Base-by-base conservation (phyloP, 2,113 vertebrate species). In the Antidorcas marsupialis region DNA sequence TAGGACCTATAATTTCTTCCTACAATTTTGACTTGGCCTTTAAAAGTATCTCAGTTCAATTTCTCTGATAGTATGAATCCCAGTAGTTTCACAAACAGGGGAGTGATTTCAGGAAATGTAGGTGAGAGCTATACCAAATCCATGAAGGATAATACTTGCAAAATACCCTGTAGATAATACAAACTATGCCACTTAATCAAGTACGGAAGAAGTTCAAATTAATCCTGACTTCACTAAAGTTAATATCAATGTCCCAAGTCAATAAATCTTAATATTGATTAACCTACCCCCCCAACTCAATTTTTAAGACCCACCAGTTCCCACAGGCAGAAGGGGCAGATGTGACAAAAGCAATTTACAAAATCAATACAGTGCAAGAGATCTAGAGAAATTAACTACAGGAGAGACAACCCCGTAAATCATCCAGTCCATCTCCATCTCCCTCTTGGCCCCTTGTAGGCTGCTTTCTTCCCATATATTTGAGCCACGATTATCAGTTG, bases 231-330 rank as follows among this genome's bases (percentile, higher is more conserved):
- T 98, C 12, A 47, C 33, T 62, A 87, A 39, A 94, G 88, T 91
- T 94, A 96, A 97, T 97, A 95, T 87, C 97, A 97, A 89, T 92
- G 92, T 85, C 86, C 57, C 89, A 79, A 89, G 96, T 97, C 97
- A 97, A 97, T 98, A 98, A 96, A 96, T 97, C 94, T 97, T 97
- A 91, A 84, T 98, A 98, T 97, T 97, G 95, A 98, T 97, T 96
- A 89, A 95, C 47, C 62, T 85, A 74, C 14, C 64, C 33, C 79
- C 23, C 43, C 83, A 88, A 95, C 94, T 98, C 90, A 96, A 59
- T 96, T 93, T 97, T 97, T 93, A 97, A 98, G 87, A 95, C 64
- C 89, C 79, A 97, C 97, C 76, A 57, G 74, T 94, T 97, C 96
- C 94, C 97, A 98, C 76, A 87, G 88, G 92, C 88, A 95, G 83